Evolutionary conservation across 2,113 vertebrate species (phyloP).

Genomic region (Microtus richardsoni): DNA sequence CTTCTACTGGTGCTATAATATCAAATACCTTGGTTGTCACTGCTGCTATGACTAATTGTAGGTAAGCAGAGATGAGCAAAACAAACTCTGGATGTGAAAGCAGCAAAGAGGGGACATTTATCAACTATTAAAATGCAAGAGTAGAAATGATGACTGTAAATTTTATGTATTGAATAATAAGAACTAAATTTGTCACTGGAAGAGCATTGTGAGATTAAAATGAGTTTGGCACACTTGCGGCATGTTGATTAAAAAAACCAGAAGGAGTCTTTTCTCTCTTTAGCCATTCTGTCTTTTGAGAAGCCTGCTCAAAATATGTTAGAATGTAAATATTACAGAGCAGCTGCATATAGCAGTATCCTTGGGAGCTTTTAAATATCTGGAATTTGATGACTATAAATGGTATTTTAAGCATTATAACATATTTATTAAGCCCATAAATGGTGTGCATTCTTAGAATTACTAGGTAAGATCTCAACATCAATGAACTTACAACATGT

Average conservation of each 20-base stretch:
- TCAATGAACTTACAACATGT: not conserved
- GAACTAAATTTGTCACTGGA: conserved; percentile 8
- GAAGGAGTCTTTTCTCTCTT: not conserved
- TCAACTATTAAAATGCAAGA: not conserved
- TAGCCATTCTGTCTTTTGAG: not conserved
- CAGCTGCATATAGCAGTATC: not conserved
- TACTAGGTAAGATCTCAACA: not conserved
- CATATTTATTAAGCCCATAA: conserved; percentile 48
- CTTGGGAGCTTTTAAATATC: conserved; percentile 35
- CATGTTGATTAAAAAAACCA: conserved; percentile 44
- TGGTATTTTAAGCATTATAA: not conserved
- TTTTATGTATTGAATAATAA: not conserved
- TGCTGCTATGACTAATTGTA: not conserved
- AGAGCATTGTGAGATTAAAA: conserved; percentile 10
- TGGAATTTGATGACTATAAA: not conserved
- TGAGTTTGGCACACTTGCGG: not conserved
- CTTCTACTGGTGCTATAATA: not conserved
- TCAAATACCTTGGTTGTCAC: not conserved
- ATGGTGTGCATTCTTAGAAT: not conserved
- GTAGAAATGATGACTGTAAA: not conserved
- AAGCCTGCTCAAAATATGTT: not conserved
- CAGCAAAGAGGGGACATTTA: not conserved
- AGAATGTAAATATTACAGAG: conserved; percentile 4
- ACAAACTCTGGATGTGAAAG: not conserved
- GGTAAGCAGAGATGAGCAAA: not conserved